A percentile compares a stretch with the other conserved stretches of the same genome.
These are phyloP conservation scores for Eutolmus rufibarbis DNA, from an alignment of 2,888 invertebrate genomes.

Conservation along the genomic window DNA sequence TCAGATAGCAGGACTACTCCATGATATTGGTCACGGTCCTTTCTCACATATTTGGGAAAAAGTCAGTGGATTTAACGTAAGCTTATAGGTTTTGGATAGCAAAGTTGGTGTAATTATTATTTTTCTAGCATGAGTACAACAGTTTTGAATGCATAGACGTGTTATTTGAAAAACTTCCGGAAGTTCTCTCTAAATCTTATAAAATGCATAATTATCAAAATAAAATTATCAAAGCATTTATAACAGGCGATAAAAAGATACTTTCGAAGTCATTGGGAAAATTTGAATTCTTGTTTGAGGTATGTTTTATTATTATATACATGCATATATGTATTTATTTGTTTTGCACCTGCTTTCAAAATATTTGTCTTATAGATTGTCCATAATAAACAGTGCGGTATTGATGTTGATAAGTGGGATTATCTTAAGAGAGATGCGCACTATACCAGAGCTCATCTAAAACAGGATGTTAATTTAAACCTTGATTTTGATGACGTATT, in stretches of 20 bases:
- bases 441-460: conserved; percentile 47
- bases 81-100: not conserved
- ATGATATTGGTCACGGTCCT: conserved; percentile 75
- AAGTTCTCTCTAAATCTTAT: conserved; percentile 48
- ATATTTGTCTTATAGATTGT: conserved; percentile 64
- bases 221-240: conserved; percentile 56
- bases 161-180: conserved; percentile 51
- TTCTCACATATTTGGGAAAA: conserved; percentile 72
- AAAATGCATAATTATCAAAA: conserved; percentile 52
- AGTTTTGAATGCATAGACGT: conserved; percentile 53
- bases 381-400: conserved; percentile 66
- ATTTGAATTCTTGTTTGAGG: conserved; percentile 56
- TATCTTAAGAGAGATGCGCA: conserved; percentile 70
- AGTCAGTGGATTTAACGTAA: conserved; percentile 47
- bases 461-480: conserved; percentile 39
- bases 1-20: conserved; percentile 70
- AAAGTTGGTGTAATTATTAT: not conserved
- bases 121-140: conserved; percentile 55
- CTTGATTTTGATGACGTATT: conserved; percentile 56
- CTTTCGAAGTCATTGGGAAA: conserved; percentile 49
- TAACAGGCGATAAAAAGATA: conserved; percentile 52
- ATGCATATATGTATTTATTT: not conserved
- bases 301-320: conserved; percentile 43
- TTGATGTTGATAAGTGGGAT: conserved; percentile 75
- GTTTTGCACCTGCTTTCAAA: not conserved